phyloP scores from a whole-genome alignment of 2,113 vertebrate species.

The Epinephelus cyanopodus region DNA sequence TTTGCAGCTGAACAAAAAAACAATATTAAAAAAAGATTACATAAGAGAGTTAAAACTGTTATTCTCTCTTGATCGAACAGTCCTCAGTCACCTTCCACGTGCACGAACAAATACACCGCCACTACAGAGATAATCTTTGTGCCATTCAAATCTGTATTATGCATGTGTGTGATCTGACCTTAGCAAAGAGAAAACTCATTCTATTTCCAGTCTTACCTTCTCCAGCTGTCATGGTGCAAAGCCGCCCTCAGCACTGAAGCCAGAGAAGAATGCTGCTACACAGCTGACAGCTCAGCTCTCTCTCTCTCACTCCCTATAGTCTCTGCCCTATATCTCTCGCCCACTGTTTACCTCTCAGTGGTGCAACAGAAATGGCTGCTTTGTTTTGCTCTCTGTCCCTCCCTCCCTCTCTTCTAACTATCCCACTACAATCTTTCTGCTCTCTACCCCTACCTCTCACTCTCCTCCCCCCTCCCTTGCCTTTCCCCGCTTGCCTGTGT shows the following conservation, averaged over 20 bases:
- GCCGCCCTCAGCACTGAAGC: slow-evolving; percentile 47
- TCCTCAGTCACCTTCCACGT: not conserved
- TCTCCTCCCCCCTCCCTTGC: not conserved
- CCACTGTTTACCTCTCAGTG: slow-evolving; percentile 49
- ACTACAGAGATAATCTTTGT: not conserved
- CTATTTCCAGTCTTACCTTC: slow-evolving; percentile 86
- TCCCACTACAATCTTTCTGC: slow-evolving; percentile 18
- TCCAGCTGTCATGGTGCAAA: slow-evolving; percentile 87
- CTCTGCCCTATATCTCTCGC: slow-evolving; percentile 11
- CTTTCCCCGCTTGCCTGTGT: slow-evolving; percentile 6
- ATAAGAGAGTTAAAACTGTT: slow-evolving; percentile 38
- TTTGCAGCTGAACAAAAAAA: not conserved
- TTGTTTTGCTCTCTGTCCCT: slow-evolving; percentile 42
- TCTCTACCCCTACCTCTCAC: not conserved
- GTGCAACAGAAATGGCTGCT: slow-evolving; percentile 61
- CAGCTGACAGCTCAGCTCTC: slow-evolving; percentile 14
- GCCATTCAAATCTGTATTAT: not conserved
- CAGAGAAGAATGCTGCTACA: slow-evolving; percentile 38
- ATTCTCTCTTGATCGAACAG: not conserved
- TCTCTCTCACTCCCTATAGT: slow-evolving; percentile 19
- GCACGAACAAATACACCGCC: slow-evolving; percentile 6
- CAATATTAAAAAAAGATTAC: slow-evolving; percentile 15
- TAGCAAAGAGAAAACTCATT: slow-evolving; percentile 27
- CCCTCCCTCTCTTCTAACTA: slow-evolving; percentile 10
- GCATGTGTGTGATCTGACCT: not conserved